A percentile compares a stretch with the other conserved stretches of the same genome.
Evolutionary conservation across 2,797 vertebrate genomes (phyloP).

Genomic region (Geotrypetes seraphini): DNA sequence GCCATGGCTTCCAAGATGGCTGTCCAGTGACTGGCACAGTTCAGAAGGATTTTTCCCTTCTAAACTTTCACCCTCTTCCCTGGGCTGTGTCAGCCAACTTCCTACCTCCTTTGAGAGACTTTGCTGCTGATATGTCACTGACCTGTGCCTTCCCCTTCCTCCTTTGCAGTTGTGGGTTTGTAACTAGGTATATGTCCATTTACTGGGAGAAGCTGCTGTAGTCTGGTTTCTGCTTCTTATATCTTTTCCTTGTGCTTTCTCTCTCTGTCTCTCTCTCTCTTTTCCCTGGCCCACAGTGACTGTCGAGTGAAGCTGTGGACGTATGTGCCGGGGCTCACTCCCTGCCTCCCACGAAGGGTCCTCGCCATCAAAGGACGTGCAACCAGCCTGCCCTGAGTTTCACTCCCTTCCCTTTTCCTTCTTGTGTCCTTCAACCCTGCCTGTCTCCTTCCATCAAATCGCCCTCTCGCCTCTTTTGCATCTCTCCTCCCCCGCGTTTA

Average conservation of each 20-base stretch:
- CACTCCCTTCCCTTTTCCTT: constrained; percentile 34
- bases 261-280: not conserved
- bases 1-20: too few relatives aligned
- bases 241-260: not conserved
- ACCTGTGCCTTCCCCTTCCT: too few relatives aligned
- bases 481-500: not conserved
- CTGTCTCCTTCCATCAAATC: constrained; percentile 19
- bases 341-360: constrained; percentile 93
- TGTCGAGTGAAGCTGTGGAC: constrained; percentile 97
- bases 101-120: too few relatives aligned
- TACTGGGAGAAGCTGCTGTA: too few relatives aligned
- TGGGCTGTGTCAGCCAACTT: too few relatives aligned
- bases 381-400: constrained; percentile 89
- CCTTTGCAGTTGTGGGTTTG: too few relatives aligned
- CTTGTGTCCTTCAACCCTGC: constrained; percentile 21
- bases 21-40: too few relatives aligned
- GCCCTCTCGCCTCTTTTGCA: constrained; percentile 5
- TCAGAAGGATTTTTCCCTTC: too few relatives aligned
- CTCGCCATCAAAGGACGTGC: constrained; percentile 97
- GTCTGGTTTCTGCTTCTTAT: too few relatives aligned
- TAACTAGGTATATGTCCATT: too few relatives aligned
- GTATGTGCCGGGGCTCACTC: constrained; percentile 94
- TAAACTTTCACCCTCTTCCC: too few relatives aligned
- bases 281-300: constrained; percentile 68
- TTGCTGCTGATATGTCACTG: too few relatives aligned